A percentile compares a stretch with the other conserved stretches of the same genome.
These are phyloP conservation scores for Spilosoma lubricipeda DNA, from an alignment of 2,888 invertebrate species.

Conservation along the genomic window DNA sequence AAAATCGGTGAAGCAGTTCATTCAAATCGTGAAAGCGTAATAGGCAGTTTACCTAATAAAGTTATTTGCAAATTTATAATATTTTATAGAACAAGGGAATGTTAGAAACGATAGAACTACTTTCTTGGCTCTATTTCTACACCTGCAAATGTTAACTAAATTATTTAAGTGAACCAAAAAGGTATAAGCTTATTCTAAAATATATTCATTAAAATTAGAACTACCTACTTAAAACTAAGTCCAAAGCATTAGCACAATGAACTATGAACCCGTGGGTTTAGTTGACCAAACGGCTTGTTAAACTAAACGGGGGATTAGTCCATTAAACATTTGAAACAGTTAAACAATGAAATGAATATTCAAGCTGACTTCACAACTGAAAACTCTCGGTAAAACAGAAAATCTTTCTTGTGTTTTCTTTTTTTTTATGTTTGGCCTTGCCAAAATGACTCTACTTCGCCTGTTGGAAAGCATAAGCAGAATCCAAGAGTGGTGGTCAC, in stretches of 20 bases:
- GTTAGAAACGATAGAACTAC: neutral
- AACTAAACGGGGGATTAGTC: neutral
- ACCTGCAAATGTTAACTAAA: neutral
- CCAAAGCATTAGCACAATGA: neutral
- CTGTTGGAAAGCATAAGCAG: no score
- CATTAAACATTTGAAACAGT: neutral
- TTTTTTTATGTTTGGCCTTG: no score
- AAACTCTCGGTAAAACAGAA: neutral
- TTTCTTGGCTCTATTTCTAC: neutral
- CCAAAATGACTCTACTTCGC: no score
- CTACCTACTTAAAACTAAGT: neutral
- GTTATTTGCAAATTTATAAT: neutral
- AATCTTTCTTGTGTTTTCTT: no score
- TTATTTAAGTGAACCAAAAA: neutral
- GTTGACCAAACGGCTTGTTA: neutral
- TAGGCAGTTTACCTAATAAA: no score
- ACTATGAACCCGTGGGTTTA: constrained; percentile 1
- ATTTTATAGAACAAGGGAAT: no score
- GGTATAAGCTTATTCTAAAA: neutral
- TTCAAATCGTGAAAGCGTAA: no score
- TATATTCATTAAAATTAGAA: constrained; percentile 5
- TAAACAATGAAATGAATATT: constrained; percentile 3
- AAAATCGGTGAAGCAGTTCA: no score
- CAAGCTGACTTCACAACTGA: neutral
- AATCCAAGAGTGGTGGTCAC: no score